Evolutionary conservation across 2,888 invertebrate species (phyloP), one percentile per base, ranked within the genome.

Genomic region (Caenorhabditis sp.): DNA sequence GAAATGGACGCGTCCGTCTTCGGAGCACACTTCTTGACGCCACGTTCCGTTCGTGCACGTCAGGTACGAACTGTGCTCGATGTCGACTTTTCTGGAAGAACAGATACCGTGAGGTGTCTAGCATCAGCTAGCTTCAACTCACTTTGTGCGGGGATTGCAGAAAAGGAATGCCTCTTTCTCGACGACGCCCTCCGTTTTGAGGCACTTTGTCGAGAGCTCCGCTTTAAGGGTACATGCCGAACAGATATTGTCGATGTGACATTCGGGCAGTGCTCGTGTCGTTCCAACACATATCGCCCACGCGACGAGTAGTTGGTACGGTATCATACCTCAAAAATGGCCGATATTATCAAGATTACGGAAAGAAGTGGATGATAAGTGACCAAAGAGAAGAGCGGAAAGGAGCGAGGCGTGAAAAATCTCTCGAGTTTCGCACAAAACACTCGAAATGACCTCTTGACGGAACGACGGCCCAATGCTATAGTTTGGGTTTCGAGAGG

Each of bases 91-190:
- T 62, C 82, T 82, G 50, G 39, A 78, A 56, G 41, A 20, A 22
- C 13, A 24, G n/a, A 17, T 11, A 24, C n/a, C 30, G 37, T 24
- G n/a, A 17, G 37, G 22, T 7, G 1, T 9, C 24, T 24, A n/a
- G 24, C 13, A 52, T 52, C 3, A 26, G 48, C 3, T 17, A 17
- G 4, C 11, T 8, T n/a, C n/a, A 45, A 46, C 61, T 35, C 32
- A 81, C 81, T 82, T 82, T n/a, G 82, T 80, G 32, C 82, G 43
- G 11, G 80, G 82, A 66, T 82, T 82, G 53, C 82, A 82, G 45
- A 77, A 82, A n/a, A 76, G 20, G 35, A 82, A 80, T 0, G 73
- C 75, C 45, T 72, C 62, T 22, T 77, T 71, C n/a, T 62, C 66
- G 11, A 45, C 30, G 24, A 50, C 53, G 17, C 30, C 63, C 0